Base-by-base conservation (phyloP, 2,113 vertebrate species). In the Nicator chloris region DNA sequence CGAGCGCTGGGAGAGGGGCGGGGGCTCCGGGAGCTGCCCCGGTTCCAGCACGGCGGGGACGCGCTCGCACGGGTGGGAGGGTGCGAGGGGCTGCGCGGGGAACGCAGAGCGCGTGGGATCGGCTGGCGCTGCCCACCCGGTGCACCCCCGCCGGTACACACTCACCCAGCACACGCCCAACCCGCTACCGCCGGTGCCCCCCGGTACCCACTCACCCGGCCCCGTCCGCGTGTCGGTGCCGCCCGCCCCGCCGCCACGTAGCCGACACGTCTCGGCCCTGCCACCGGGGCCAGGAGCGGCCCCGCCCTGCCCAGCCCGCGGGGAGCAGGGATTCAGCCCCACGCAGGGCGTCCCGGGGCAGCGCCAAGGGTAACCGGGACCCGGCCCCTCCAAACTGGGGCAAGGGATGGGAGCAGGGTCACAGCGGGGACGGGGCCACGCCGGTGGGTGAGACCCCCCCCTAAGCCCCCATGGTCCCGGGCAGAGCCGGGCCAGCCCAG, bases 161-260 rank as follows among this genome's bases (percentile, higher is more conserved):
- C 42, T 30, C 26, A 37, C 33, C 42, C 33, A 3, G 15, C 19
- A 33, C 45, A 5, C 7, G 12, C 35, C 9, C 24, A 5, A 8
- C 7, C 31, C 63, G 26, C 20, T 6, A 5, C 31, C 35, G 15
- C 37, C 44, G 53, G 10, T 13, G 15, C 11, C 22, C 13, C 7
- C 28, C 23, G 19, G 69, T 6, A 4, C 45, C 28, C 63, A 4
- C 50, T 39, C 69, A 50, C 40, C 30, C 71, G 11, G 39, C 10
- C 11, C 51, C 10, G 37, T 9, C 39, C 71, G 18, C 73, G 40
- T 61, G 47, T 14, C 60, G 2, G 26, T 31, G 45, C 40, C 30
- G 33, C 37, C 22, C 35, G 57, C 83, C 45, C 73, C 85, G 45
- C 88, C 92, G 89, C 75, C 91, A 88, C 88, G 88, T 78, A 13